Conservation (phyloP, 2,113 vertebrate genomes). For the Peromyscus californicus region DNA sequence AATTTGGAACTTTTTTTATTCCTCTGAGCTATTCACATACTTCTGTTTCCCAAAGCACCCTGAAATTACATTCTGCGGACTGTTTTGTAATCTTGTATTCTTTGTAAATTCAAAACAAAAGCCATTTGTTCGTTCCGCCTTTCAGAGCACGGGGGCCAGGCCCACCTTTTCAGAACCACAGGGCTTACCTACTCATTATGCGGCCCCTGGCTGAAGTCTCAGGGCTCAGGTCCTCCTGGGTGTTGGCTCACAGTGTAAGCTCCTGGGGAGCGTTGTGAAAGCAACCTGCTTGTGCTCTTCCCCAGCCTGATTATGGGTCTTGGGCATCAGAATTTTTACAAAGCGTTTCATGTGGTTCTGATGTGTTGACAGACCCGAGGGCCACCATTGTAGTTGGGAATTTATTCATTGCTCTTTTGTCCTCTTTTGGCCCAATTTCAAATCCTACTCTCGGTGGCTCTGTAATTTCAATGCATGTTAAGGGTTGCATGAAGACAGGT, state of each 20-base stretch:
- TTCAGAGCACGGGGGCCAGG: background rate
- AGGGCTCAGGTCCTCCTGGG: background rate
- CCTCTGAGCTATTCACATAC: constrained; percentile 4
- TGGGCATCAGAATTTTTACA: background rate
- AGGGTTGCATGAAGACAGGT: background rate
- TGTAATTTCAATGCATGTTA: background rate
- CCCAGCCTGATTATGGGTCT: background rate
- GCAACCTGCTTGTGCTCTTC: background rate
- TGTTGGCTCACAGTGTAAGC: background rate
- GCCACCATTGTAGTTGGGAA: background rate
- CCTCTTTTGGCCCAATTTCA: constrained; percentile 5
- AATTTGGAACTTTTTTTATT: background rate
- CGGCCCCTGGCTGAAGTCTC: background rate
- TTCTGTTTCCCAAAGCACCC: constrained; percentile 54
- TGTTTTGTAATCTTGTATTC: constrained; percentile 19
- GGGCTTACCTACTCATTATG: background rate
- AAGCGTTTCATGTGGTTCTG: background rate
- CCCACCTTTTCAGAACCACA: fast-evolving
- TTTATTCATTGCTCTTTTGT: background rate
- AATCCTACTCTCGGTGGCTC: background rate
- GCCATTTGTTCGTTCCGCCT: background rate
- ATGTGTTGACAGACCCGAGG: background rate
- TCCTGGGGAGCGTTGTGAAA: background rate
- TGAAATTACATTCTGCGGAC: constrained; percentile 56
- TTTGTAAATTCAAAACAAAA: constrained; percentile 56